phyloP scores from a whole-genome alignment of 2,888 invertebrate species.

The Drosophila meridionalis region DNA sequence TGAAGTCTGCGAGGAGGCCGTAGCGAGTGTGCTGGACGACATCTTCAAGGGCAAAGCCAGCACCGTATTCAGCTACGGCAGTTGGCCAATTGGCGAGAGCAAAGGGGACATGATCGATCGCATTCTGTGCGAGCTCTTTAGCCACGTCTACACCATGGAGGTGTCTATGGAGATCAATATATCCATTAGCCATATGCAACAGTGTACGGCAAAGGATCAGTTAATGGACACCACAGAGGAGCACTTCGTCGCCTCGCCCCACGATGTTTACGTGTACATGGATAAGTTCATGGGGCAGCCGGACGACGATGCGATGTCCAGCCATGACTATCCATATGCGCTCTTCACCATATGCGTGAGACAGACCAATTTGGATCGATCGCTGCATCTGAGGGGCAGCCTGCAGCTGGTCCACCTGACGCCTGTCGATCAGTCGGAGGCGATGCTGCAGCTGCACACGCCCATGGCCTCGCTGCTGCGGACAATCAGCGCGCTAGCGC shows the following conservation, averaged over 20 bases:
- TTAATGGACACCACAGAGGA: background rate
- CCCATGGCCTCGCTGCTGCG: constrained; percentile 39
- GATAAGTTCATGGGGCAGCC: constrained; percentile 18
- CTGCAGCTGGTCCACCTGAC: constrained; percentile 47
- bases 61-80: constrained; percentile 49
- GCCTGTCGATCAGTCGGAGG: background rate
- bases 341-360: constrained; percentile 45
- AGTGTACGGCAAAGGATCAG: background rate
- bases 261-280: constrained; percentile 53
- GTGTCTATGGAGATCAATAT: constrained; percentile 43
- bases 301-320: background rate
- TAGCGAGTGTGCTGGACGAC: constrained; percentile 40
- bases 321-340: constrained; percentile 12
- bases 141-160: constrained; percentile 40
- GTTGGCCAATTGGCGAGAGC: background rate
- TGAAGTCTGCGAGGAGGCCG: constrained; percentile 46
- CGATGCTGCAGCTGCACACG: background rate
- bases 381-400: constrained; percentile 35
- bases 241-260: constrained; percentile 46
- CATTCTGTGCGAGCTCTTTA: constrained; percentile 46
- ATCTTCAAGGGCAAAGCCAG: constrained; percentile 49
- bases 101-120: constrained; percentile 33
- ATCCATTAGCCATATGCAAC: constrained; percentile 36
- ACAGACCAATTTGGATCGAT: constrained; percentile 38
- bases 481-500: constrained; percentile 35